These are phyloP conservation scores for Sigmodon hispidus DNA, from an alignment of 2,113 vertebrate genomes.

Conservation along the genomic window DNA sequence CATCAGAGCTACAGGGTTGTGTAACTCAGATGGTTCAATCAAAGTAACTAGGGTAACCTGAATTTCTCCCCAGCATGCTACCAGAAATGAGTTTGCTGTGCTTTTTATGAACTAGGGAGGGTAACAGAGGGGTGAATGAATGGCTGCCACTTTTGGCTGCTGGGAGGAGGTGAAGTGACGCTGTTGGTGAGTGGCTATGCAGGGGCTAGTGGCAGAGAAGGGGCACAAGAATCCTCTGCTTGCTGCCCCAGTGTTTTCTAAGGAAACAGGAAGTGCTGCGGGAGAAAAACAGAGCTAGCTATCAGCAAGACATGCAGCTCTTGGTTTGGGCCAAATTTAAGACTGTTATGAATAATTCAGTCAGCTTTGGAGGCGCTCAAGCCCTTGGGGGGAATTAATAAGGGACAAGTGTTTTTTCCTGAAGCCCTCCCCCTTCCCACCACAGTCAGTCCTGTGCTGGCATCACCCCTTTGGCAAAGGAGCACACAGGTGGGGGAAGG, in stretches of 20 bases:
- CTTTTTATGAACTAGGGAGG: background rate
- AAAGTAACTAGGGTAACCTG: background rate
- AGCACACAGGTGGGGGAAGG: background rate
- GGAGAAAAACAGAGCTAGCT: slow-evolving; percentile 46
- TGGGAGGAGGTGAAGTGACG: too few species aligned
- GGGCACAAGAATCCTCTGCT: background rate
- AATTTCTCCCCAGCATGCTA: background rate
- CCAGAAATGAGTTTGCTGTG: background rate
- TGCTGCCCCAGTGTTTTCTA: background rate
- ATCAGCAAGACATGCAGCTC: slow-evolving; percentile 67
- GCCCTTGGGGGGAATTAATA: slow-evolving; percentile 72
- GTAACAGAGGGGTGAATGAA: background rate
- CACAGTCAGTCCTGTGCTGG: background rate
- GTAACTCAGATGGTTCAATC: background rate
- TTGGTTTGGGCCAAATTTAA: slow-evolving; percentile 76
- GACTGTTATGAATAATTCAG: slow-evolving; percentile 82
- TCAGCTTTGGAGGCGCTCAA: slow-evolving; percentile 65
- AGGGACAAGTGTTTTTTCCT: slow-evolving; percentile 55
- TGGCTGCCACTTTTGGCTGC: background rate
- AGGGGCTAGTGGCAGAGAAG: background rate
- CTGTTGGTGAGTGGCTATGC: rapidly evolving
- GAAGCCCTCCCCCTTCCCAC: slow-evolving; percentile 11
- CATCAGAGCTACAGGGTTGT: background rate
- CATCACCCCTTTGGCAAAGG: background rate
- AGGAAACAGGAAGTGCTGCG: background rate